Percentiles rank a stretch among this genome's conserved stretches.
phyloP scores from a whole-genome alignment of 2,113 vertebrate species.

The Ictidomys tridecemlineatus region DNA sequence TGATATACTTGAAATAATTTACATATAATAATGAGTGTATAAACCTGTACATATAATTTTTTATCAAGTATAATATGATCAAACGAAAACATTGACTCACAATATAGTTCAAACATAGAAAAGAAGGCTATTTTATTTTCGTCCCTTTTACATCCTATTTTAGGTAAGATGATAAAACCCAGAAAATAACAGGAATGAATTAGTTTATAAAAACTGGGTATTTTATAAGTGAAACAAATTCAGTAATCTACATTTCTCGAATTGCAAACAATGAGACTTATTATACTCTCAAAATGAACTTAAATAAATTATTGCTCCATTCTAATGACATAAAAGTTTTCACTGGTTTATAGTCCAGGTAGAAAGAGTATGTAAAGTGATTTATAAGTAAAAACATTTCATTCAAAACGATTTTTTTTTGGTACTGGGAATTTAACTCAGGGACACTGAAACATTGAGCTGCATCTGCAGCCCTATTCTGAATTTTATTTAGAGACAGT shows the following conservation, averaged over 20 bases:
- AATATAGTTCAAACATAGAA: constrained; percentile 88
- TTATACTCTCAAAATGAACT: constrained; percentile 68
- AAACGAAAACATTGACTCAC: constrained; percentile 89
- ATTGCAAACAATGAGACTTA: constrained; percentile 60
- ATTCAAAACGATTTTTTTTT: constrained; percentile 50
- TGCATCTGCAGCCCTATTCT: too few relatives aligned
- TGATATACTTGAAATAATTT: constrained; percentile 86
- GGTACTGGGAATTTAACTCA: too few relatives aligned
- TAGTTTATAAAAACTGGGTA: constrained; percentile 70
- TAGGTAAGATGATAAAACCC: constrained; percentile 78
- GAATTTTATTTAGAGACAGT: too few relatives aligned
- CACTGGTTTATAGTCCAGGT: constrained; percentile 48
- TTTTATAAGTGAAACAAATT: constrained; percentile 74
- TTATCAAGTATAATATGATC: constrained; percentile 86
- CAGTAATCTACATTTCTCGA: constrained; percentile 23
- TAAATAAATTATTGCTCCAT: constrained; percentile 73
- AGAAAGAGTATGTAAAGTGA: constrained; percentile 64
- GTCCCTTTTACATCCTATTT: constrained; percentile 84
- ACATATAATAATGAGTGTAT: constrained; percentile 83
- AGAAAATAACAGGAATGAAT: constrained; percentile 77
- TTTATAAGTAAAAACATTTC: constrained; percentile 65
- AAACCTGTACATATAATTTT: constrained; percentile 84
- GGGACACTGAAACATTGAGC: too few relatives aligned
- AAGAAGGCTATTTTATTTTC: constrained; percentile 84
- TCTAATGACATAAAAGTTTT: constrained; percentile 63